Base-by-base conservation (phyloP, 2,113 vertebrate genomes). In the Peromyscus leucopus region DNA sequence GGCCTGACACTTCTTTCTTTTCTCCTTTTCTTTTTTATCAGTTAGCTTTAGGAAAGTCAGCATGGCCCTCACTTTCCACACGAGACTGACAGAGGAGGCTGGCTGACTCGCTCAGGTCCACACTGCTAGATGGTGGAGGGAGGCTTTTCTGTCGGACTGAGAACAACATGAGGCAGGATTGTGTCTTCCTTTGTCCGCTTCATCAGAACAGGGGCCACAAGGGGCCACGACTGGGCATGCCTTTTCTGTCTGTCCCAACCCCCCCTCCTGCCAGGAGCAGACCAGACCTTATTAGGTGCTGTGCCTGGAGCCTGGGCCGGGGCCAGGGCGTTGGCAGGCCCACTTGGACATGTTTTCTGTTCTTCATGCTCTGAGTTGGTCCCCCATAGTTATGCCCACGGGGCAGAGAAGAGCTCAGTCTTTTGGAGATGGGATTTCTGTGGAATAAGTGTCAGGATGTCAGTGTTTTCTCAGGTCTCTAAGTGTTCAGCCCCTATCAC, bases 401-500 rank as follows among this genome's bases (percentile, higher is more conserved):
- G 67, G 39, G 15, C 71, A 69, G 83, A 91, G 48, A 90, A 89
- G 39, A 86, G 55, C 24, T 48, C 55, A n/a, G 1, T 57, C 55
- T 61, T 96, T 87, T 72, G 69, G 55, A 93, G 39, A 88, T n/a
- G 13, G 17, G 24, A 55, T 85, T 86, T 95, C 8, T 69, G 59
- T 67, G 69, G 48, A 61, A 10, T 78, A 89, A 31, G 22, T 1
- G 36, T 91, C 67, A 74, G 91, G 55, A 86, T 48, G 17, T 31
- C 57, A 84, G 63, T 1, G 2, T 92, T 92, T 80, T 93, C 80
- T 82, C 48, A 63, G 83, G 4, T 79, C 26, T 39, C 61, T 28
- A 78, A 75, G 89, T 80, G 79, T 76, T 71, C 71, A 59, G 71
- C 51, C 22, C 59, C 76, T 96, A 97, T 97, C 91, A 84, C 74